Evolutionary conservation across 2,888 invertebrate species (phyloP).

Genomic region (Tethea ocularis): DNA sequence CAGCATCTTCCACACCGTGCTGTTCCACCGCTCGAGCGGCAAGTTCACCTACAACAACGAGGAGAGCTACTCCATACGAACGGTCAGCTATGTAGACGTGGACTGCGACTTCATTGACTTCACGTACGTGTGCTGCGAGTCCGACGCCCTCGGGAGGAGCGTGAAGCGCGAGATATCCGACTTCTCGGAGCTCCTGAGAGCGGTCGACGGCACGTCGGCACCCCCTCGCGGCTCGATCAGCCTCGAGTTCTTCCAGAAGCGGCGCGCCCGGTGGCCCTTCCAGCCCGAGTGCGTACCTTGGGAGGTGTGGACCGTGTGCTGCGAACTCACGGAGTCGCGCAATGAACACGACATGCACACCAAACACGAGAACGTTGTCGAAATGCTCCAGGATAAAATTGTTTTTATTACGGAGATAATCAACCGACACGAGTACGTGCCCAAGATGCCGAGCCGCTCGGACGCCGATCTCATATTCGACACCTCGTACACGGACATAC

Average conservation of each 20-base stretch:
- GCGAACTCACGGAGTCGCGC: conserved; percentile 93
- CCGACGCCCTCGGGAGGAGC: conserved; percentile 88
- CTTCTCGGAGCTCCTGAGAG: conserved; percentile 90
- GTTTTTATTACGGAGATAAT: conserved; percentile 97
- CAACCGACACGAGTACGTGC: conserved; percentile 97
- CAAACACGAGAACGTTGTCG: conserved; percentile 94
- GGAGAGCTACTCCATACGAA: conserved; percentile 97
- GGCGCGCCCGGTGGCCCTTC: conserved; percentile 95
- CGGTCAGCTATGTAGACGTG: conserved; percentile 97
- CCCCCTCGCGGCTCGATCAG: conserved; percentile 93
- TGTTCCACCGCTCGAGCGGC: conserved; percentile 95
- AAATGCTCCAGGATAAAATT: conserved; percentile 95
- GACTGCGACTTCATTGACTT: conserved; percentile 99
- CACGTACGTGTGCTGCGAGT: conserved; percentile 97
- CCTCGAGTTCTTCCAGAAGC: conserved; percentile 97
- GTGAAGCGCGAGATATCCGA: conserved; percentile 90
- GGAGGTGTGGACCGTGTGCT: conserved; percentile 98
- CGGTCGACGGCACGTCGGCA: conserved; percentile 84
- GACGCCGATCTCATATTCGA: conserved; percentile 98
- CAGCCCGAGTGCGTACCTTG: conserved; percentile 96
- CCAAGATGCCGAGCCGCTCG: conserved; percentile 96
- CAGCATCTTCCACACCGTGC: conserved; percentile 95
- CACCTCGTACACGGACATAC: conserved; percentile 95
- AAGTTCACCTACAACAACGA: conserved; percentile 97
- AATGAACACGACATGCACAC: conserved; percentile 90